phyloP scores from a whole-genome alignment of 2,113 vertebrate species.

The Channa argus region DNA sequence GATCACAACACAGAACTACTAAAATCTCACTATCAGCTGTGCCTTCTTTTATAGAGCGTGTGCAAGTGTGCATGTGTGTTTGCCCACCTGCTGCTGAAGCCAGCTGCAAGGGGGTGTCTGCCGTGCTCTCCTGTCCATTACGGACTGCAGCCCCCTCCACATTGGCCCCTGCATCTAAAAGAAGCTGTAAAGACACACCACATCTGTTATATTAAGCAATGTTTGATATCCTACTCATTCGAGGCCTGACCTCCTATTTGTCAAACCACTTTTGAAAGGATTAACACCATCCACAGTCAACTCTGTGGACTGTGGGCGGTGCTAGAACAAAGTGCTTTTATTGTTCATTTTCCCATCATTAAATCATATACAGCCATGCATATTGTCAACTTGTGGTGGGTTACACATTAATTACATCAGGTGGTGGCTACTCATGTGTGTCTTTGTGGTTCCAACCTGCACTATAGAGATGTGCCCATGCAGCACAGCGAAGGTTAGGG shows the following conservation, averaged over 20 bases:
- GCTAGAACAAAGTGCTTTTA: too few species aligned
- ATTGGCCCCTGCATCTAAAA: conserved; percentile 94
- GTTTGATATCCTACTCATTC: conserved; percentile 43
- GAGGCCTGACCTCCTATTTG: conserved; percentile 39
- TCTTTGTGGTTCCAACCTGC: conserved; percentile 86
- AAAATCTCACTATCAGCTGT: conserved; percentile 26
- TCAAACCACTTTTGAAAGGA: conserved; percentile 30
- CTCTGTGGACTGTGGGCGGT: not conserved
- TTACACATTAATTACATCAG: not conserved
- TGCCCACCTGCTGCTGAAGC: conserved; percentile 94
- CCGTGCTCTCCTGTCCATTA: conserved; percentile 91
- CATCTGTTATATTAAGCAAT: conserved; percentile 45
- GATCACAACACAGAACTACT: conserved; percentile 11
- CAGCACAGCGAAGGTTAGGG: conserved; percentile 93
- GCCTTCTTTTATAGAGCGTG: conserved; percentile 2
- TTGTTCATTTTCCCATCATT: not conserved
- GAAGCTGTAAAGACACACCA: conserved; percentile 83
- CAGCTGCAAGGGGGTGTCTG: conserved; percentile 94
- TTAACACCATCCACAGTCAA: conserved; percentile 1
- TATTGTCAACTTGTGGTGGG: not conserved
- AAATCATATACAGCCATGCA: not conserved
- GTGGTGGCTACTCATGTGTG: not conserved
- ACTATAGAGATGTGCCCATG: conserved; percentile 97
- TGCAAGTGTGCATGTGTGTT: not conserved
- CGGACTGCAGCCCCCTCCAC: conserved; percentile 92